Conservation (phyloP, 2,797 vertebrate genomes). For the Chelon labrosus region DNA sequence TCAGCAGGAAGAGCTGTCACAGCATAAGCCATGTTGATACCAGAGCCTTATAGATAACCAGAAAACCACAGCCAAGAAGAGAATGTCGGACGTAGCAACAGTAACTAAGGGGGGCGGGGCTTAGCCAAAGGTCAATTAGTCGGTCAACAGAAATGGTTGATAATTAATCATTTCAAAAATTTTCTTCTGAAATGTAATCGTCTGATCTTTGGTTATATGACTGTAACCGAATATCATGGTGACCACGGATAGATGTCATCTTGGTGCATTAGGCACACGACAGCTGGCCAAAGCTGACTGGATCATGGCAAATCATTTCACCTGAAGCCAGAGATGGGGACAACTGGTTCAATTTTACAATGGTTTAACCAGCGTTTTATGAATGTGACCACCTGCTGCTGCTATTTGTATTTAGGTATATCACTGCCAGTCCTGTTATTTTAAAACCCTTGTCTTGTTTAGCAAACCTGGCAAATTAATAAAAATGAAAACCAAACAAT, state of each 20-base stretch:
- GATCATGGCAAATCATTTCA: background rate
- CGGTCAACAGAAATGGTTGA: background rate
- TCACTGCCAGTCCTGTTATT: conserved; percentile 4
- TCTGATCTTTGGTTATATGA: background rate
- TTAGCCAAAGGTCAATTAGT: no score
- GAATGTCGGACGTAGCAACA: no score
- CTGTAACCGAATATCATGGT: background rate
- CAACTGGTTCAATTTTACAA: background rate
- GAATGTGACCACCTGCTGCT: conserved; percentile 8
- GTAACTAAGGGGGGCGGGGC: no score
- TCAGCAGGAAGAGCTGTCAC: no score
- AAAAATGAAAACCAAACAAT: conserved; percentile 37
- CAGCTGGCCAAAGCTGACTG: background rate
- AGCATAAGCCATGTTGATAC: no score
- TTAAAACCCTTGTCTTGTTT: conserved; percentile 15
- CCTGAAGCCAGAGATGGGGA: background rate
- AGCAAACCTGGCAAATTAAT: conserved; percentile 31
- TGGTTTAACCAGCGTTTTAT: background rate
- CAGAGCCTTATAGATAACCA: no score
- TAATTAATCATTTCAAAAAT: background rate
- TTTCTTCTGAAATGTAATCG: background rate
- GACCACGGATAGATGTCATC: background rate
- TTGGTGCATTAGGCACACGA: background rate
- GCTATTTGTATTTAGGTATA: background rate
- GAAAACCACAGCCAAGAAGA: no score